phyloP scores from a whole-genome alignment of 1,140 invertebrate genomes.

The Anoplolepis gracilipes region DNA sequence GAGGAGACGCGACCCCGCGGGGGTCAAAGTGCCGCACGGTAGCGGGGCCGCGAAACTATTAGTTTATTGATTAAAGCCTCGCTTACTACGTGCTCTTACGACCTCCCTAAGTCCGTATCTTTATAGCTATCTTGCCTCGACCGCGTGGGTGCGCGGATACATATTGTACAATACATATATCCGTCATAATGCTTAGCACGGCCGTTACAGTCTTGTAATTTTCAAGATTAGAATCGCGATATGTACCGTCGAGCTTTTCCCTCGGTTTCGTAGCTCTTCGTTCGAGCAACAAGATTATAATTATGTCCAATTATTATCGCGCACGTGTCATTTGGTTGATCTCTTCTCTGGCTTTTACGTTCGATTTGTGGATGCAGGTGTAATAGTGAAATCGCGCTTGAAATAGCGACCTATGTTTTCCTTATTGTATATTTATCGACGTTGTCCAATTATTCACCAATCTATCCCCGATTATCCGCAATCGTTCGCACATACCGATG shows the following conservation, averaged over 20 bases:
- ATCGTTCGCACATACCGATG: background rate
- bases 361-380: background rate
- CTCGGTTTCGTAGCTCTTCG: background rate
- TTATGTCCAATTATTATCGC: constrained; percentile 39
- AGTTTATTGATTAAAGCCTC: constrained; percentile 72
- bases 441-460: background rate
- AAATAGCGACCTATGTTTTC: background rate
- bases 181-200: background rate
- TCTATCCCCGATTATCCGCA: background rate
- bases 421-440: background rate
- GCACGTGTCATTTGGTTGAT: background rate
- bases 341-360: background rate
- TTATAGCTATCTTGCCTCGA: constrained; percentile 53
- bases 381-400: background rate
- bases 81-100: constrained; percentile 44
- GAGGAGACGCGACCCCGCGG: constrained; percentile 19
- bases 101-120: constrained; percentile 65
- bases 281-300: background rate
- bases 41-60: constrained; percentile 71
- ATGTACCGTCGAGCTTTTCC: background rate
- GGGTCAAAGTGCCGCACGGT: constrained; percentile 77
- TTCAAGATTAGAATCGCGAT: constrained; percentile 29
- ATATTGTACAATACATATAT: background rate
- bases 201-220: constrained; percentile 47
- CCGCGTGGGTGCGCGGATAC: constrained; percentile 4